Evolutionary conservation across 1,140 invertebrate species (phyloP), one percentile per base, ranked within the genome.

Genomic region (Temnothorax curvispinosus): DNA sequence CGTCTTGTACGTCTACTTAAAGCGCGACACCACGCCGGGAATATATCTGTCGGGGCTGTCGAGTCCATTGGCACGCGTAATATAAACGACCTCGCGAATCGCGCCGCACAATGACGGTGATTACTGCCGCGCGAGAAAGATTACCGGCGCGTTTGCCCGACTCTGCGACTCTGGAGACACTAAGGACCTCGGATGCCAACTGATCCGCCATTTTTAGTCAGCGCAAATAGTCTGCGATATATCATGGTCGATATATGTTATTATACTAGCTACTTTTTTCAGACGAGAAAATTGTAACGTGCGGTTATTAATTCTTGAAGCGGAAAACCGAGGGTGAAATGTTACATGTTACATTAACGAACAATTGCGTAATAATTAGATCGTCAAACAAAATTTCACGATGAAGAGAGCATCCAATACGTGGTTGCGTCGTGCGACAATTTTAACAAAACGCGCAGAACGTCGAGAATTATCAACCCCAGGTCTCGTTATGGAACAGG

Each of bases 11-110:
- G 52, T 88, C 90, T 62, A 64, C 75, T 91, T 90, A 91, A 88
- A 88, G 88, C 56, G 44, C 62, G 64, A 58, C n/a, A 86, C 74
- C 56, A 72, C 35, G 9, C 62, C 65, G 62, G 35, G 64, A 81
- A 90, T 76, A 72, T 2, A 11, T 88, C 89, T 87, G 90, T 90
- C 90, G 76, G 65, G 72, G 0, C 90, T 91, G 90, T 90, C 89
- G 77, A 38, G 56, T 84, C 89, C 89, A 87, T 91, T 74, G 89
- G 72, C 86, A 80, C 81, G 72, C 60, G 56, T 60, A 72, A 90
- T 87, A 74, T 82, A 75, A 84, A 89, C 88, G 89, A 88, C 60
- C 87, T 50, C 88, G 80, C 86, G 32, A 64, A 50, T 72, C 62
- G 74, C 60, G 82, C 44, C 82, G 64, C 78, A 75, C 76, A 90